These are phyloP conservation scores for Tachina lurida DNA, from an alignment of 2,888 invertebrate genomes.

Conservation along the genomic window DNA sequence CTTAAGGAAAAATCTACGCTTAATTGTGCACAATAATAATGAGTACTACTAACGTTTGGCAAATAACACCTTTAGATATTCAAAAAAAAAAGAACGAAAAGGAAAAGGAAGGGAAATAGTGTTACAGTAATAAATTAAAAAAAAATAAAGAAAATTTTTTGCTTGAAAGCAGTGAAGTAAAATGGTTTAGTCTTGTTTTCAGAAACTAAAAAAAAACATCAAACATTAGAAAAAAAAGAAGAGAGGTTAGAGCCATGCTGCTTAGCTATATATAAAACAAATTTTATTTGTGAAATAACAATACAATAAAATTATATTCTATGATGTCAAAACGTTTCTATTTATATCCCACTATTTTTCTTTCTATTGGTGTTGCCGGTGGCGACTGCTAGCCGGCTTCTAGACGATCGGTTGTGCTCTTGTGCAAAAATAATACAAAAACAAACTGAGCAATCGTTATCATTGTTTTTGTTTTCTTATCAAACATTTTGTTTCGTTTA, in stretches of 20 bases:
- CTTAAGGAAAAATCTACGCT: conserved; percentile 55
- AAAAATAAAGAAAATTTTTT: neutral
- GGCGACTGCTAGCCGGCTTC: no score
- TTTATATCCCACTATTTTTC: no score
- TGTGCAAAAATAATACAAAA: no score
- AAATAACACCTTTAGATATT: conserved; percentile 41
- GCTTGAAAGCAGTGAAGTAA: neutral
- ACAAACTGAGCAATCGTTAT: no score
- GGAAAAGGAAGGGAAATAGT: neutral
- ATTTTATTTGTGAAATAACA: no score
- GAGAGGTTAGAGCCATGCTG: neutral
- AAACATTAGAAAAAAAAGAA: neutral
- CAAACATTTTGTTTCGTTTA: no score
- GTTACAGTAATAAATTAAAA: neutral
- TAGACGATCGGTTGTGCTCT: no score
- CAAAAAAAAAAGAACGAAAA: neutral
- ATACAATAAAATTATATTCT: no score
- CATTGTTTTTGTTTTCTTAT: no score
- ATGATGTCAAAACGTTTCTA: no score
- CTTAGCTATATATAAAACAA: no score
- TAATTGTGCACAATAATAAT: conserved; percentile 74
- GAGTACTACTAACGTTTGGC: conserved; percentile 70
- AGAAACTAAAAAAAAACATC: neutral
- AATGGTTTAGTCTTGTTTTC: conserved; percentile 2
- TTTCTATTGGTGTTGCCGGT: no score